A percentile compares a stretch with the other conserved stretches of the same genome.
Evolutionary conservation across 2,888 invertebrate species (phyloP).

Genomic region (Hirtodrosophila alboralis): DNA sequence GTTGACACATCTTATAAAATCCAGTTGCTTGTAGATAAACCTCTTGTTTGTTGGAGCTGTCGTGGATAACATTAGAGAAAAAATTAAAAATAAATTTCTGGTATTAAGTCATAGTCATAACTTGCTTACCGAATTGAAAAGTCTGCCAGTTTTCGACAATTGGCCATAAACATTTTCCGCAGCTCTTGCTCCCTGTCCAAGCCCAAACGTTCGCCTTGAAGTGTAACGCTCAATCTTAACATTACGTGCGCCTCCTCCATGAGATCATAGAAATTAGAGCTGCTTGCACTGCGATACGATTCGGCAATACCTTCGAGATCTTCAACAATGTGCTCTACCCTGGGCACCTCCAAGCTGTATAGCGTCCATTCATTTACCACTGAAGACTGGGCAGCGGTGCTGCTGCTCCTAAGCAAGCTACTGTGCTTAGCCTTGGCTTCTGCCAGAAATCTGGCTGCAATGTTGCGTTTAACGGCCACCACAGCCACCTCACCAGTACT

Average conservation of each 20-base stretch:
- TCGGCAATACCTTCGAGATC: conserved; percentile 89
- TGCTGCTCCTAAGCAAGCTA: conserved; percentile 68
- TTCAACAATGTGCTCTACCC: conserved; percentile 87
- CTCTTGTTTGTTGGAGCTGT: conserved; percentile 82
- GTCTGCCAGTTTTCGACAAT: conserved; percentile 82
- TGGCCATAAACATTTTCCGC: conserved; percentile 75
- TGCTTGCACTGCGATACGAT: conserved; percentile 87
- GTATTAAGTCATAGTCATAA: background rate
- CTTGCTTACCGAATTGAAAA: conserved; percentile 81
- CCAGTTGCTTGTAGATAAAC: conserved; percentile 83
- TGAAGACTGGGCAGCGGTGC: conserved; percentile 53
- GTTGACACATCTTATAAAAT: conserved; percentile 83
- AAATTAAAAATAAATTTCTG: background rate
- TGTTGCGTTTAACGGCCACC: conserved; percentile 72
- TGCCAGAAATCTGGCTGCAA: conserved; percentile 77
- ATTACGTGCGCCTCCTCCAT: conserved; percentile 90
- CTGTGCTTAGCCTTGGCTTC: conserved; percentile 82
- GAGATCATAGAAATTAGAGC: conserved; percentile 89
- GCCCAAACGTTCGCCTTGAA: conserved; percentile 74
- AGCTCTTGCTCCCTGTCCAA: conserved; percentile 70
- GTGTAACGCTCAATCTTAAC: conserved; percentile 84
- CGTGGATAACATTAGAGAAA: background rate
- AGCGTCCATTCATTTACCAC: conserved; percentile 87
- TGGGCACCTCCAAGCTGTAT: conserved; percentile 89
- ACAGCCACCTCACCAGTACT: conserved; percentile 55